Conservation (phyloP, 2,797 vertebrate species). For the Phoeniculus purpureus region DNA sequence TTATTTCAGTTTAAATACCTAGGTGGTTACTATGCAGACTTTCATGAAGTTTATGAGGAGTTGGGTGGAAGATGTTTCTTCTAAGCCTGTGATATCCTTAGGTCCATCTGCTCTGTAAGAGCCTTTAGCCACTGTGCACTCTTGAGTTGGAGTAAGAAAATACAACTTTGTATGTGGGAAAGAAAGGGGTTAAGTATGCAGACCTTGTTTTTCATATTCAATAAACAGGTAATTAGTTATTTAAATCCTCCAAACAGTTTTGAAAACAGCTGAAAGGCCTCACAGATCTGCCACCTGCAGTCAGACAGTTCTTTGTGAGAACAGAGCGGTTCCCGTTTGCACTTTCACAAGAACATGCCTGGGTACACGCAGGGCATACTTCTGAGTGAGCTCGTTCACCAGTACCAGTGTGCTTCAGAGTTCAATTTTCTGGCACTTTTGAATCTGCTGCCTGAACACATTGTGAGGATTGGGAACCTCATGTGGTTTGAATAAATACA, state of each 20-base stretch:
- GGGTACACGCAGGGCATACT: background rate
- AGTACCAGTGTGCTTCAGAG: background rate
- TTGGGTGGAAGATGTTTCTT: background rate
- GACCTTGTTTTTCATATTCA: background rate
- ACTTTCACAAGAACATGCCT: background rate
- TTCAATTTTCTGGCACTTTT: background rate
- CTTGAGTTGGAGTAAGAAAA: background rate
- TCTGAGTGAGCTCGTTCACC: background rate
- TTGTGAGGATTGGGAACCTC: slow-evolving; percentile 1
- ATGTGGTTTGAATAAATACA: slow-evolving; percentile 35
- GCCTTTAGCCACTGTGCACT: background rate
- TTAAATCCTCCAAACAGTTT: background rate
- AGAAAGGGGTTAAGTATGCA: background rate
- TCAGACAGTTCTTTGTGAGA: background rate
- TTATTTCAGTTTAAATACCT: background rate
- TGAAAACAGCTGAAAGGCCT: background rate
- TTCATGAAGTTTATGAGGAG: background rate
- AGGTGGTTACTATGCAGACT: background rate
- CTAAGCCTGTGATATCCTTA: background rate
- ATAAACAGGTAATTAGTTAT: background rate
- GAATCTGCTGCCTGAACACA: background rate
- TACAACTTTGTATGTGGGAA: background rate
- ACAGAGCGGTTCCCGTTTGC: background rate
- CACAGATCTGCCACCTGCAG: background rate
- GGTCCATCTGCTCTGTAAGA: background rate